Evolutionary conservation across 2,888 invertebrate species (phyloP), one percentile per base, ranked within the genome.

Genomic region (Sesamia inferens): DNA sequence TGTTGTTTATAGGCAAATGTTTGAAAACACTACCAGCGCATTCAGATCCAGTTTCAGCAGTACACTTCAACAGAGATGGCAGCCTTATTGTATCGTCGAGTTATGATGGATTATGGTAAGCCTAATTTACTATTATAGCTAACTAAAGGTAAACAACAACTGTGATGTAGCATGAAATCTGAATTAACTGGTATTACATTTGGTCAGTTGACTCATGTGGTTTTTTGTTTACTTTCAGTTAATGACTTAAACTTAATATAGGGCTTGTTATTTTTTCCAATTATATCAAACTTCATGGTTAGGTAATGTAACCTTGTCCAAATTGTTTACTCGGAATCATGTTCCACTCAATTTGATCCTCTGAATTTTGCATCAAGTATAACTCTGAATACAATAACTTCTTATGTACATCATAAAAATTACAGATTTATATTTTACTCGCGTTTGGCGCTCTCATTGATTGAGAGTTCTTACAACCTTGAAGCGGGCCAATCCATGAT

Each of bases 21-120:
- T 96, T 99, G 82, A 99, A 99, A 96, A 99, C 99, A 1, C 95
- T 99, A 89, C 99, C 99, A 19, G 99, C 99, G 5, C 99, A 99
- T 94, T 99, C 99, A 5, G 99, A 99, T 96, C 99, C 99, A 74
- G 99, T 99, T 5, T 99, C 99, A 86, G 99, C 99, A 11, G 99
- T 99, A 51, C 99, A 99, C 95, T 99, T 99, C 91, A 99, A 99
- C 94, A 97, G 99, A 93, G 99, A 99, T 94, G 99, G 99, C 55
- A 99, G 99, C 58, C 97, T 99, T 66, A 99, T 99, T 93, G 99
- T 99, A 42, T 99, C 99, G 58, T 99, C 99, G 89, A 99, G 99
- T 95, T 99, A 99, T 92, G 99, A 99, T 95, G 99, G 99, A 10
- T 96, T 99, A 88, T 99, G 99, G 98, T 98, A 94, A 96, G 61